Base-by-base conservation (phyloP, 2,113 vertebrate genomes). In the Elephantulus edwardii region DNA sequence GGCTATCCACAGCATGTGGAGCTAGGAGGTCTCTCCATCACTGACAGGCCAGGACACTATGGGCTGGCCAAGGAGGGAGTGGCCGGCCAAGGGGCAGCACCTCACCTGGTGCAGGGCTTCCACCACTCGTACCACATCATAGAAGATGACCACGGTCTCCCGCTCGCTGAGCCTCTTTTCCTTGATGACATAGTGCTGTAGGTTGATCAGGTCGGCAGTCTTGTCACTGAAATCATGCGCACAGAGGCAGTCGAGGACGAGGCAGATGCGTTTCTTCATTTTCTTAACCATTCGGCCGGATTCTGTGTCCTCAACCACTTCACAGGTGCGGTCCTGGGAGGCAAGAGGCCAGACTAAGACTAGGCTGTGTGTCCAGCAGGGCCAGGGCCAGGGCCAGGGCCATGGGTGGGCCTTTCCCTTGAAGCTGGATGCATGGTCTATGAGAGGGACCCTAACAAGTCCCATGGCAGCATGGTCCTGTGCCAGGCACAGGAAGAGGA, bases 181-280 rank as follows among this genome's bases (percentile, higher is more conserved):
- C 93, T 99, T 99, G 94, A 99, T 99, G 95, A 99, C 99, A 1
- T 99, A 99, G 97, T 99, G 99, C 98, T 99, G 99, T 86, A 99
- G 98, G 96, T 99, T 99, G 96, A 99, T 99, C 93, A 99, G 98
- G 97, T 99, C 99, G 0, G 98, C 99, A 0, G 99, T 99, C 96
- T 99, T 99, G 97, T 99, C 99, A 2, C 99, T 99, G 97, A 99
- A 99, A 97, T 99, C 99, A 0, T 99, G 99, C 14, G 99, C 99
- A 80, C 99, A 99, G 81, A 99, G 98, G 96, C 99, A 99, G 98
- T 99, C 99, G 4, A 99, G 97, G 95, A 99, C 99, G 0, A 99
- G 98, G 93, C 99, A 99, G 97, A 99, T 99, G 13, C 99, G 98
- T 93, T 99, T 99, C 97, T 99, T 99, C 98, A 99, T 98, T 95